phyloP scores from a whole-genome alignment of 2,113 vertebrate species.

The Dolichotis patagonum region DNA sequence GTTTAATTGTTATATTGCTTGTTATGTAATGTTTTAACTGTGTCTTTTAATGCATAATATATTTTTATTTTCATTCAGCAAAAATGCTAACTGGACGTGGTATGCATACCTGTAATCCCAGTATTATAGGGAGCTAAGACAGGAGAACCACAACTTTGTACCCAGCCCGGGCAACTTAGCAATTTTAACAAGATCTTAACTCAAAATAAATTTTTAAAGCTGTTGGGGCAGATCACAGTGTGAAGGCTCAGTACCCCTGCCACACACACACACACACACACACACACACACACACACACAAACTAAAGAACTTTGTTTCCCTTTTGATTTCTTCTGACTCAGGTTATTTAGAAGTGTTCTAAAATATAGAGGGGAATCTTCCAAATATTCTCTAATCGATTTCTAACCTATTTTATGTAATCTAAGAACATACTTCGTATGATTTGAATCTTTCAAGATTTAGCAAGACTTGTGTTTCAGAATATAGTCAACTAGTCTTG shows the following conservation, averaged over 20 bases:
- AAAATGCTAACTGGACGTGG: not conserved
- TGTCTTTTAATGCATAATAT: not conserved
- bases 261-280: not conserved
- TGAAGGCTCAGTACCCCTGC: not conserved
- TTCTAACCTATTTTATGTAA: conserved; percentile 19
- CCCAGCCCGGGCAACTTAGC: not conserved
- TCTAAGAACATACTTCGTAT: not conserved
- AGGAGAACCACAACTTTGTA: not conserved
- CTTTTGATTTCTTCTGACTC: not conserved
- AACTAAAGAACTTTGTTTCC: not conserved
- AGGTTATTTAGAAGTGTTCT: not conserved
- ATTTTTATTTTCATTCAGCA: not conserved
- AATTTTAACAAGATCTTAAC: not conserved
- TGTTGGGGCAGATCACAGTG: not conserved
- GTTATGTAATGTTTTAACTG: not conserved
- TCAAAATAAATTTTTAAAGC: not conserved
- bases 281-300: too few species aligned
- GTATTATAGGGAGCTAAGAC: not conserved
- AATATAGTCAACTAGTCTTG: not conserved
- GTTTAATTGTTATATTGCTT: not conserved
- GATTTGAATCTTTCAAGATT: conserved; percentile 28
- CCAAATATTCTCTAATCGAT: conserved; percentile 8
- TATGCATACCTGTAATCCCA: not conserved
- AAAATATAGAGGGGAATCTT: not conserved
- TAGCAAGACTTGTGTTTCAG: not conserved